Conservation (phyloP, 2,888 invertebrate genomes). For the Arctia plantaginis region DNA sequence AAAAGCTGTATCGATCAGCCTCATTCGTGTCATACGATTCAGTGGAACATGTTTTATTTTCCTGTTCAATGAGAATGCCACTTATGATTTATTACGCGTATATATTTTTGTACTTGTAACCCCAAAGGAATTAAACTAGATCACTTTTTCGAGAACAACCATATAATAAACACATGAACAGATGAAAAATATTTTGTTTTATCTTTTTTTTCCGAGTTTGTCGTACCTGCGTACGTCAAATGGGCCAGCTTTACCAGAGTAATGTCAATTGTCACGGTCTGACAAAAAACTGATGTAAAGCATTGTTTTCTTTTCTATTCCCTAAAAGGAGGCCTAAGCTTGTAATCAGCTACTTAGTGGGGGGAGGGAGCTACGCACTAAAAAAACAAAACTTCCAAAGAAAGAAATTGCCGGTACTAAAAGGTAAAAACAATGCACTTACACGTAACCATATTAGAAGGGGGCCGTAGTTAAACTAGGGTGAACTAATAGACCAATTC, state of each 20-base stretch:
- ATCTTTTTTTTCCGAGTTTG: neutral
- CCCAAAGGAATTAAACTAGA: slow-evolving; percentile 38
- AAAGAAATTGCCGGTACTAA: slow-evolving; percentile 34
- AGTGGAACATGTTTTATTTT: slow-evolving; percentile 73
- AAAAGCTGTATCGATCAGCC: slow-evolving; percentile 58
- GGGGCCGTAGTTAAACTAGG: slow-evolving; percentile 66
- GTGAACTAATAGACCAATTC: slow-evolving; percentile 78
- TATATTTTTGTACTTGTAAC: slow-evolving; percentile 42
- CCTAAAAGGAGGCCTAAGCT: neutral
- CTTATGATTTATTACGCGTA: slow-evolving; percentile 65
- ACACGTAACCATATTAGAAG: slow-evolving; percentile 63
- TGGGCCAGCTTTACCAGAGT: neutral
- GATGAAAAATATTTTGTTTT: slow-evolving; percentile 3
- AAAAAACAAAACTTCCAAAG: neutral
- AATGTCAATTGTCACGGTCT: neutral
- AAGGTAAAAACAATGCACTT: slow-evolving; percentile 73
- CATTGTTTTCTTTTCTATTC: too few species aligned
- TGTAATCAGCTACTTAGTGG: neutral
- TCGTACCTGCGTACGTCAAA: neutral
- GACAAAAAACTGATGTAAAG: neutral
- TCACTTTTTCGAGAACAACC: slow-evolving; percentile 22
- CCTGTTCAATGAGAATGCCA: slow-evolving; percentile 78
- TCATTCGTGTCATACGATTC: slow-evolving; percentile 58
- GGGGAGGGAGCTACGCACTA: neutral
- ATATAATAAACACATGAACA: neutral